These are phyloP conservation scores for Gila orcuttii DNA, from an alignment of 2,113 vertebrate species.

Conservation along the genomic window DNA sequence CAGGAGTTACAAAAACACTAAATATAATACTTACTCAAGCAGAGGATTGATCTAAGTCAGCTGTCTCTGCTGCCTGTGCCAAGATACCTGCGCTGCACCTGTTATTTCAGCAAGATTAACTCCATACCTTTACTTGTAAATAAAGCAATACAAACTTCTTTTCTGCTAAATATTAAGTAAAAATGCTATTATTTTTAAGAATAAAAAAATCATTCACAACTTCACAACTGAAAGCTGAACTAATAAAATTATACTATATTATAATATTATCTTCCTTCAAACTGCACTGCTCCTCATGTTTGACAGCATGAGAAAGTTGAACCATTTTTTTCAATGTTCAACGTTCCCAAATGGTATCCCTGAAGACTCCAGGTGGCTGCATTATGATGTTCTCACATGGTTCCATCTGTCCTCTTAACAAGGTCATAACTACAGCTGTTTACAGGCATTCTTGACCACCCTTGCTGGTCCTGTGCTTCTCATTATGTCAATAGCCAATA, in stretches of 20 bases:
- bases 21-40: neutral
- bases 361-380: conserved; percentile 31
- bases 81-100: conserved; percentile 19
- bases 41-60: conserved; percentile 11
- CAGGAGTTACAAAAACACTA: neutral
- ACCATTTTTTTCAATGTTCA: neutral
- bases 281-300: neutral
- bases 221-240: too few species aligned
- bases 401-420: conserved; percentile 33
- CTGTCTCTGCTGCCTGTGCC: neutral
- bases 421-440: conserved; percentile 45
- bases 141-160: neutral
- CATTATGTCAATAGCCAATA: conserved; percentile 20
- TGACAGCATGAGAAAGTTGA: conserved; percentile 1
- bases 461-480: conserved; percentile 14
- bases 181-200: neutral
- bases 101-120: conserved; percentile 7
- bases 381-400: conserved; percentile 5
- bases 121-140: neutral
- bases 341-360: conserved; percentile 4
- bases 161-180: neutral
- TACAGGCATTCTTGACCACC: conserved; percentile 47
- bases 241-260: too few species aligned
- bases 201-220: too few species aligned
- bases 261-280: neutral